phyloP scores from a whole-genome alignment of 2,888 invertebrate genomes.

The Rambutsinella grinnellia region DNA sequence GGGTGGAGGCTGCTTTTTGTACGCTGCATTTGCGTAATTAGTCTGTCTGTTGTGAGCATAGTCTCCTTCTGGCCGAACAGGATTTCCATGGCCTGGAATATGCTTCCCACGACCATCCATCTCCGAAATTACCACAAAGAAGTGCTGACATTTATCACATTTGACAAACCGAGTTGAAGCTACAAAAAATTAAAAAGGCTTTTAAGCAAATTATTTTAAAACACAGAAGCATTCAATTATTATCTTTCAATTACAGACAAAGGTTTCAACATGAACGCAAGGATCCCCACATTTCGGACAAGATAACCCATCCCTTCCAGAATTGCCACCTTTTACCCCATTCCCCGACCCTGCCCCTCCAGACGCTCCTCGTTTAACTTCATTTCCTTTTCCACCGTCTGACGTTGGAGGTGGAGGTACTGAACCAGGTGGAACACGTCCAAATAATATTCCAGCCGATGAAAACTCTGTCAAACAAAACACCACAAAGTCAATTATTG shows the following conservation, averaged over 20 bases:
- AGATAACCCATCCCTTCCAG: slow-evolving; percentile 76
- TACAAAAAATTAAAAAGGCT: slow-evolving; percentile 67
- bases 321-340: slow-evolving; percentile 64
- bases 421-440: slow-evolving; percentile 59
- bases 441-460: slow-evolving; percentile 54
- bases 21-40: slow-evolving; percentile 30
- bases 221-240: not conserved
- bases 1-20: slow-evolving; percentile 65
- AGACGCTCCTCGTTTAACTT: slow-evolving; percentile 36
- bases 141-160: slow-evolving; percentile 98
- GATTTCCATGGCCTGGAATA: slow-evolving; percentile 70
- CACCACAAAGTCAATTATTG: not conserved
- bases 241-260: slow-evolving; percentile 80
- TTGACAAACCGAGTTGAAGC: slow-evolving; percentile 95
- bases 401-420: slow-evolving; percentile 55
- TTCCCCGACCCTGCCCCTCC: slow-evolving; percentile 30
- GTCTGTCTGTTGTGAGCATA: slow-evolving; percentile 46
- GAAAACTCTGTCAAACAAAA: slow-evolving; percentile 36
- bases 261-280: slow-evolving; percentile 97
- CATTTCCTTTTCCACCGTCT: slow-evolving; percentile 53
- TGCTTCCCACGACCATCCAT: slow-evolving; percentile 91
- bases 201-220: not conserved
- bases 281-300: slow-evolving; percentile 98
- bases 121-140: slow-evolving; percentile 95
- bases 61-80: slow-evolving; percentile 60